phyloP scores from a whole-genome alignment of 2,113 vertebrate species.

The Anarhynchus alexandrinus region DNA sequence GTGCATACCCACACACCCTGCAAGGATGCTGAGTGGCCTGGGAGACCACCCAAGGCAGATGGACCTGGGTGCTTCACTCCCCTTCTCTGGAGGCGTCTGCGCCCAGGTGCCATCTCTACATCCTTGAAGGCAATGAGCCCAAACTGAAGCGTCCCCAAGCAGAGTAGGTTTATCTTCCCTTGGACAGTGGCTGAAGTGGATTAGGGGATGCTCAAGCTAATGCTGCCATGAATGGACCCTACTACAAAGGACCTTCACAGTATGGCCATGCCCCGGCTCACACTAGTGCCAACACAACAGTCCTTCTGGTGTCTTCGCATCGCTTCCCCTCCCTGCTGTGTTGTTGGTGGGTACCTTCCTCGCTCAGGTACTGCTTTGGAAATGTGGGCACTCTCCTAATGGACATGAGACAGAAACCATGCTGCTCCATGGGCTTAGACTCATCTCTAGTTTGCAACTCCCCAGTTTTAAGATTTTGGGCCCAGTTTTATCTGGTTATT shows the following conservation, averaged over 20 bases:
- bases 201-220: neutral
- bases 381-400: neutral
- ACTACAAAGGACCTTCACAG: neutral
- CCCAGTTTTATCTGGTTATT: neutral
- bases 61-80: neutral
- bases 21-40: neutral
- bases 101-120: neutral
- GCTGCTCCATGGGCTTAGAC: neutral
- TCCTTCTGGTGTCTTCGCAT: neutral
- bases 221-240: fast-evolving
- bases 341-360: neutral
- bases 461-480: neutral
- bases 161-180: neutral
- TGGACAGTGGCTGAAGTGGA: fast-evolving
- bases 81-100: neutral
- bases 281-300: fast-evolving
- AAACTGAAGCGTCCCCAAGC: neutral
- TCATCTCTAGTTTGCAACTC: neutral
- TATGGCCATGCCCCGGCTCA: neutral
- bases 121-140: neutral
- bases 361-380: neutral
- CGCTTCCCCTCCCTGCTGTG: fast-evolving
- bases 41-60: neutral
- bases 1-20: fast-evolving
- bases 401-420: neutral